A percentile compares a stretch with the other conserved stretches of the same genome.
Conservation (phyloP, 2,888 invertebrate genomes). For the Oscheius onirici region DNA sequence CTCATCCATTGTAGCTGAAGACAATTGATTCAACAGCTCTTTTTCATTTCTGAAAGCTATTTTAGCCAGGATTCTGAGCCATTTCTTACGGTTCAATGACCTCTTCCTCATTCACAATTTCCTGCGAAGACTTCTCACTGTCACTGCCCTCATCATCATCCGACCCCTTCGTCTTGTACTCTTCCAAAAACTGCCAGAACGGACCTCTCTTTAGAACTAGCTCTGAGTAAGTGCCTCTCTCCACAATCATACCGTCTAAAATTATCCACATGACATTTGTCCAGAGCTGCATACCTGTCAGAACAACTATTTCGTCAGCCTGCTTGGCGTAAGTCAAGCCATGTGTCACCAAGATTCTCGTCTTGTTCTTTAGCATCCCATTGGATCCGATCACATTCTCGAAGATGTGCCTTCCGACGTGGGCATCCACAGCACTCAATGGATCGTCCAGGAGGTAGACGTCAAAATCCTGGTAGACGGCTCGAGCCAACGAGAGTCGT, state of each 20-base stretch:
- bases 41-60: background rate
- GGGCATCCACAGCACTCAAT: slow-evolving; percentile 90
- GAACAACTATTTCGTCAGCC: slow-evolving; percentile 88
- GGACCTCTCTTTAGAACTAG: slow-evolving; percentile 81
- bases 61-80: background rate
- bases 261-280: too few species aligned
- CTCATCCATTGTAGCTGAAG: background rate
- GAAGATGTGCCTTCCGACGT: slow-evolving; percentile 96
- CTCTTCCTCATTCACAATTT: background rate
- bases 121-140: background rate
- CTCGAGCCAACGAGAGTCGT: slow-evolving; percentile 77
- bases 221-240: slow-evolving; percentile 88
- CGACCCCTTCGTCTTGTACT: slow-evolving; percentile 33
- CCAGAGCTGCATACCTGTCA: slow-evolving; percentile 78
- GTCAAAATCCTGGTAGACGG: slow-evolving; percentile 79
- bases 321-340: slow-evolving; percentile 90
- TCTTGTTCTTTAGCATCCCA: slow-evolving; percentile 76
- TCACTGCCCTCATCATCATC: background rate
- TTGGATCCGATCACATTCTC: slow-evolving; percentile 83
- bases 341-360: slow-evolving; percentile 92
- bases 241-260: slow-evolving; percentile 83
- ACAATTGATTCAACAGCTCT: background rate
- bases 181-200: slow-evolving; percentile 62
- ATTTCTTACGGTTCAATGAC: background rate
- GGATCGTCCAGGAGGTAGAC: slow-evolving; percentile 93